These are phyloP conservation scores for Urocitellus parryii DNA, from an alignment of 2,113 vertebrate genomes.

Conservation along the genomic window DNA sequence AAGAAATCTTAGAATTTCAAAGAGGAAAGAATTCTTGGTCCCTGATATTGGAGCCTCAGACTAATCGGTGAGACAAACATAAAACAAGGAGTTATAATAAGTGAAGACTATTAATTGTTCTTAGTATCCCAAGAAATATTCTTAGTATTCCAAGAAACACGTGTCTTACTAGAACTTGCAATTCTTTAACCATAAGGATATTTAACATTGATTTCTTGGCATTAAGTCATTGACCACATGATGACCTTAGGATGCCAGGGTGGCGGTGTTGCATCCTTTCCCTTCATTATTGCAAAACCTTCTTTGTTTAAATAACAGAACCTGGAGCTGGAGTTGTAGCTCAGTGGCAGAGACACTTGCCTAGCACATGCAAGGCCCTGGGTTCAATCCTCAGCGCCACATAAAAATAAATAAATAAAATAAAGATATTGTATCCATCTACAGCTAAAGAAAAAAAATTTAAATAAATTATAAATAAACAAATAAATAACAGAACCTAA, in stretches of 20 bases:
- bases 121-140: constrained; percentile 42
- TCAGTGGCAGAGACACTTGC: too few relatives aligned
- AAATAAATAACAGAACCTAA: not conserved
- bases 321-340: too few relatives aligned
- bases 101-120: not conserved
- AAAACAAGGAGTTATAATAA: constrained; percentile 32
- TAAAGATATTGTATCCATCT: too few relatives aligned
- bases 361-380: too few relatives aligned
- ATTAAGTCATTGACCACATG: not conserved
- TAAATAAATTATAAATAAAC: too few relatives aligned
- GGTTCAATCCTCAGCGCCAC: too few relatives aligned
- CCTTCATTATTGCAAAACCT: constrained; percentile 41
- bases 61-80: constrained; percentile 6
- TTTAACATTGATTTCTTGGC: constrained; percentile 28
- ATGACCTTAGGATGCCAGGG: constrained; percentile 24
- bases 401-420: too few relatives aligned
- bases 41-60: not conserved
- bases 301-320: not conserved
- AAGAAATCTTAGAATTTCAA: constrained; percentile 14
- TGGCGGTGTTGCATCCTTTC: not conserved
- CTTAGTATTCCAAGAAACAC: constrained; percentile 18
- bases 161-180: not conserved
- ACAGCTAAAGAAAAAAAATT: too few relatives aligned
- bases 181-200: constrained; percentile 10
- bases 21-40: not conserved